Evolutionary conservation across 2,113 vertebrate genomes (phyloP).

Genomic region (Argyrosomus japonicus): DNA sequence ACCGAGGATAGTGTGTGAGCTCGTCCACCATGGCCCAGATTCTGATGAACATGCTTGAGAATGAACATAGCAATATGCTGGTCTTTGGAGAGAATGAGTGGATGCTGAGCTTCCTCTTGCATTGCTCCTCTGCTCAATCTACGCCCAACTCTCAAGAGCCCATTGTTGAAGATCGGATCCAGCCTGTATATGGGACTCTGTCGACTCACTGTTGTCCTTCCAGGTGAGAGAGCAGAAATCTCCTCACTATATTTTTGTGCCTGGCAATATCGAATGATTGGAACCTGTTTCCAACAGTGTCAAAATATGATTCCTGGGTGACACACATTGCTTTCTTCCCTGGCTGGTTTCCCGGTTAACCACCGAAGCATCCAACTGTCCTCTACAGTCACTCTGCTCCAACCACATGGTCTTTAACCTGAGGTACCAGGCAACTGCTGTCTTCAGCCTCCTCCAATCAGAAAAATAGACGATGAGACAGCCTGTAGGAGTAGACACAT

Average conservation of each 20-base stretch:
- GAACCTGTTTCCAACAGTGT: neutral
- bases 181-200: neutral
- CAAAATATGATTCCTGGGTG: neutral
- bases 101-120: neutral
- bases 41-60: neutral
- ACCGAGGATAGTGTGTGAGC: neutral
- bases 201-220: neutral
- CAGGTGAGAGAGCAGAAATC: neutral
- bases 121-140: neutral
- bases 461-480: no score
- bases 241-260: neutral
- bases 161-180: neutral
- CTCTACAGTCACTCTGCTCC: neutral
- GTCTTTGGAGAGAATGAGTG: conserved; percentile 9
- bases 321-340: neutral
- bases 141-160: neutral
- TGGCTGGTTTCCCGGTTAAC: neutral
- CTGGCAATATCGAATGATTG: neutral
- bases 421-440: neutral
- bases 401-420: neutral
- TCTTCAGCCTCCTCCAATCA: no score
- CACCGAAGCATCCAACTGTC: neutral
- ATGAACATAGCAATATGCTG: neutral
- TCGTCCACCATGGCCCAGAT: neutral
- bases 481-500: no score